phyloP scores from a whole-genome alignment of 2,888 invertebrate species.

The Drosophila anceps region DNA sequence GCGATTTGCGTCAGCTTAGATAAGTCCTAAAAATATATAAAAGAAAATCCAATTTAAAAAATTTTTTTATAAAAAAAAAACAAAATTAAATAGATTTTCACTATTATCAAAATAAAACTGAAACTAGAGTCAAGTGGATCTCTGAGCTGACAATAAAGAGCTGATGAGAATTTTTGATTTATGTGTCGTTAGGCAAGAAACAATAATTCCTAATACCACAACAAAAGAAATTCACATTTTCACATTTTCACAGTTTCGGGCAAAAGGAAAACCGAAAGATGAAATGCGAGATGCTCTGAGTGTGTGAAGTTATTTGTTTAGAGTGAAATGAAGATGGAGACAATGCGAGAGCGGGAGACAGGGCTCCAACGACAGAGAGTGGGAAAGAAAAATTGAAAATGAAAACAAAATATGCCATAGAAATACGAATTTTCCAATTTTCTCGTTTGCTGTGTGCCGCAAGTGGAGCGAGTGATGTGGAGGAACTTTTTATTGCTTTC shows the following conservation, averaged over 20 bases:
- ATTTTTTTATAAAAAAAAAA: background rate
- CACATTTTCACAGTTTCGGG: conserved; percentile 1
- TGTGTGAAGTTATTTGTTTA: conserved; percentile 9
- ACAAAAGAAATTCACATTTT: conserved; percentile 4
- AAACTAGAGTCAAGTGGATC: background rate
- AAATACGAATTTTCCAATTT: conserved; percentile 30
- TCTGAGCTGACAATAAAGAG: background rate
- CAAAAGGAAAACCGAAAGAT: background rate
- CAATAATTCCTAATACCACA: background rate
- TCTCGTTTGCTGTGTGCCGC: background rate
- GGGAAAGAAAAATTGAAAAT: background rate
- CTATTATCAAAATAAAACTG: background rate
- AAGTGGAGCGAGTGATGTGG: background rate
- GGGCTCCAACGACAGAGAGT: background rate
- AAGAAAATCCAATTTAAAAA: background rate
- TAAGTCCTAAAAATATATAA: background rate
- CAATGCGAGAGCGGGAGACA: background rate
- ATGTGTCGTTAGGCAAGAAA: background rate
- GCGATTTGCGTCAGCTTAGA: background rate
- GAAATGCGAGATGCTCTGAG: conserved; percentile 14
- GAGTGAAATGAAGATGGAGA: background rate
- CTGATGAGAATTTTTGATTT: conserved; percentile 3
- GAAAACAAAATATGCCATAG: conserved; percentile 40
- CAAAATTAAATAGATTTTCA: no score
- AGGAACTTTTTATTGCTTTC: conserved; percentile 39